Evolutionary conservation across 2,888 invertebrate species (phyloP).

Genomic region (Selenia dentaria): DNA sequence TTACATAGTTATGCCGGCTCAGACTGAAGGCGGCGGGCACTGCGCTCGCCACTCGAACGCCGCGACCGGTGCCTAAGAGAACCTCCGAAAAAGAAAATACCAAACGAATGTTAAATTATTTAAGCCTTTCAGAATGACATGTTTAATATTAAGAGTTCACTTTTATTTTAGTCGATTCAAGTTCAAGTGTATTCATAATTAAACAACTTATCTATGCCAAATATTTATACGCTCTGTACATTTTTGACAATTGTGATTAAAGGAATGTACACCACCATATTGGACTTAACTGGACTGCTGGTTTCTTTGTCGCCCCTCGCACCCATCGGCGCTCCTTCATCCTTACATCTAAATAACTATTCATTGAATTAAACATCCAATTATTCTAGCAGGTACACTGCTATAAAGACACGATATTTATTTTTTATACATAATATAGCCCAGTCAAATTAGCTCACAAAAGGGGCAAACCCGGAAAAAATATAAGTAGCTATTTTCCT

Average conservation of each 20-base stretch:
- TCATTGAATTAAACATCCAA: too few relatives aligned
- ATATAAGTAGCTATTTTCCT: too few relatives aligned
- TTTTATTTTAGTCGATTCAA: slow-evolving; percentile 55
- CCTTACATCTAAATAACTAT: too few relatives aligned
- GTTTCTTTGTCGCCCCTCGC: slow-evolving; percentile 23
- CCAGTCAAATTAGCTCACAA: too few relatives aligned
- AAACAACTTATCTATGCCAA: slow-evolving; percentile 70
- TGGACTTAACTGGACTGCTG: slow-evolving; percentile 40
- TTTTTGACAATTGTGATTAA: slow-evolving; percentile 64
- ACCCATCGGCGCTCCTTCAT: too few relatives aligned
- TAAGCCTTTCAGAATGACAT: slow-evolving; percentile 67
- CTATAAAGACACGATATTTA: too few relatives aligned
- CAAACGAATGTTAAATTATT: slow-evolving; percentile 58
- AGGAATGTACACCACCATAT: slow-evolving; percentile 54
- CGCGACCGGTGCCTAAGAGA: slow-evolving; percentile 71
- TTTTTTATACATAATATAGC: too few relatives aligned
- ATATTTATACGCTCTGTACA: slow-evolving; percentile 72
- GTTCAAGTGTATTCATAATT: slow-evolving; percentile 56
- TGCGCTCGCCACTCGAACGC: too few relatives aligned
- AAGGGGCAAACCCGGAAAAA: too few relatives aligned
- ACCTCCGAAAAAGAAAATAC: slow-evolving; percentile 63
- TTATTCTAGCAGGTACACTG: too few relatives aligned
- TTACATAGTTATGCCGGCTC: neutral
- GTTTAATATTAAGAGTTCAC: slow-evolving; percentile 66
- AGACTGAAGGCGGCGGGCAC: too few relatives aligned